Evolutionary conservation across 2,113 vertebrate genomes (phyloP), one percentile per base, ranked within the genome.

Genomic region (Mesembrinibis cayennensis): DNA sequence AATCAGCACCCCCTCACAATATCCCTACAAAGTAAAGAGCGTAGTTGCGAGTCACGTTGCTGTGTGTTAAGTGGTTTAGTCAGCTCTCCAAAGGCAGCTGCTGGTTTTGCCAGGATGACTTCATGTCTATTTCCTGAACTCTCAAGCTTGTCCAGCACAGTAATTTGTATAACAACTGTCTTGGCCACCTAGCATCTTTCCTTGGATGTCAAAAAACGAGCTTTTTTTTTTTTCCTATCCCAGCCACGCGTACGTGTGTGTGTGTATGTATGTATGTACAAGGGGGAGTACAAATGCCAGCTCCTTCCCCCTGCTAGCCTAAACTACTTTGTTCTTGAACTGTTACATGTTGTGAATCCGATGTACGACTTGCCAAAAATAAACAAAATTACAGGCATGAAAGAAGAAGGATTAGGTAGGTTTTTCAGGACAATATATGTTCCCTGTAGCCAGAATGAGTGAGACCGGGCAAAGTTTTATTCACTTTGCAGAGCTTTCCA

Each of bases 11-110:
- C 58, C 53, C 13, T 82, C 18, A 4, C 14, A 53, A 18, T 10
- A 52, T 18, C 76, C 25, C 63, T 59, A 6, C 34, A 30, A 84
- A 88, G 29, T 25, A 63, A 40, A 76, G 66, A 29, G 13, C 0
- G 4, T n/a, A 4, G 9, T 6, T 53, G 25, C 6, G 10, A 61
- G n/a, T 23, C 3, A 13, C 0, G 0, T 11, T 52, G 19, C 26
- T 89, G 8, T 32, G 8, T 52, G 16, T 15, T 42, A 62, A 72
- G 53, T 36, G 45, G 4, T 52, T 90, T 49, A 50, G 8, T 14
- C 67, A 72, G 55, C 55, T 91, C 42, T 89, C 63, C 55, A 40
- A 81, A 91, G n/a, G 22, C 58, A 65, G 45, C 63, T 83, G 42
- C 55, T 92, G 67, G 2, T 30, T 83, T 89, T 94, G 34, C n/a